Evolutionary conservation across 92 coral and sea anemone species (phyloP).

Genomic region (Muricea muricata): DNA sequence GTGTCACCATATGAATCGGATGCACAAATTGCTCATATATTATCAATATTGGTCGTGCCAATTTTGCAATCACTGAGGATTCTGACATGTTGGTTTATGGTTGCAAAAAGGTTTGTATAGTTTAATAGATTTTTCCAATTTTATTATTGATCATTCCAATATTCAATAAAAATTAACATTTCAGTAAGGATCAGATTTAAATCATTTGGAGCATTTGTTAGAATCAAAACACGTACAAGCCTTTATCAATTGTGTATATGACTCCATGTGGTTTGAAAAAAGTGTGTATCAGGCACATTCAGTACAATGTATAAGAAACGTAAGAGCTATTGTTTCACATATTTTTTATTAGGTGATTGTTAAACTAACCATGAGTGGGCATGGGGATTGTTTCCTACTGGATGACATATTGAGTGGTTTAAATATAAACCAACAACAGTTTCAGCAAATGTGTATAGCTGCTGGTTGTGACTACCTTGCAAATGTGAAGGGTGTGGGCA

Average conservation of each 20-base stretch:
- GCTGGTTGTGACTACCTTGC: conserved; percentile 64
- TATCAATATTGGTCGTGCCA: conserved; percentile 45
- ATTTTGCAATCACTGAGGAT: conserved; percentile 65
- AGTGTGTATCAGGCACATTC: too few species aligned
- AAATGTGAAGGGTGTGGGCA: conserved; percentile 59
- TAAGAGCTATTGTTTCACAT: too few species aligned
- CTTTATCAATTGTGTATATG: not conserved
- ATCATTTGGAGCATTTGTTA: too few species aligned
- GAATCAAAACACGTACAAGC: too few species aligned
- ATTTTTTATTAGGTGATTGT: conserved; percentile 38
- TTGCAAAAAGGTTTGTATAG: conserved; percentile 63
- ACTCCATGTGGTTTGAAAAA: too few species aligned
- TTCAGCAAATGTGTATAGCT: conserved; percentile 57
- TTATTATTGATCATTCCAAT: too few species aligned
- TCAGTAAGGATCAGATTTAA: too few species aligned
- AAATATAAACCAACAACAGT: conserved; percentile 43
- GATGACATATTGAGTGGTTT: conserved; percentile 38
- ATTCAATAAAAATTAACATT: too few species aligned
- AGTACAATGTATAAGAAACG: too few species aligned
- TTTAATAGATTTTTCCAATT: too few species aligned
- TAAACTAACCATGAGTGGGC: conserved; percentile 53
- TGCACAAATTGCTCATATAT: conserved; percentile 55
- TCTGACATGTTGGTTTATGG: conserved; percentile 67
- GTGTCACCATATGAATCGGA: conserved; percentile 66
- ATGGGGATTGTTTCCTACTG: conserved; percentile 54